Evolutionary conservation across 2,113 vertebrate genomes (phyloP), one percentile per base, ranked within the genome.

Genomic region (Myiozetetes cayanensis): DNA sequence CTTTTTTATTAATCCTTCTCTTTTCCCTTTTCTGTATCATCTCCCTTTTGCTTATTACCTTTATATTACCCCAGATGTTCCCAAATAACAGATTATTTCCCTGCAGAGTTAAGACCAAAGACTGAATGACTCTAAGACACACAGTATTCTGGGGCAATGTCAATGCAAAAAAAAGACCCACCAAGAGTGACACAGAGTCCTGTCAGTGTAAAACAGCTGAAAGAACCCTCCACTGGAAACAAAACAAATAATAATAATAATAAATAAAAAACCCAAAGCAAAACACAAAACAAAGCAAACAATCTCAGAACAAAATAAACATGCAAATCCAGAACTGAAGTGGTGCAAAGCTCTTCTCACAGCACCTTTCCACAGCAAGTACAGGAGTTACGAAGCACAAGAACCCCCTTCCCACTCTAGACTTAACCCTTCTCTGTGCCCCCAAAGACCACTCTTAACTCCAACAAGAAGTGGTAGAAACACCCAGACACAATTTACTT

Each of bases 181-280:
- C 21, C 28, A 85, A 74, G 46, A 83, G 1, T 35, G 27, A 68
- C 14, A 71, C 5, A 28, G 6, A 55, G 16, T 39, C 53, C 24
- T 35, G 23, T 27, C 17, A 49, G 23, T 47, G 21, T 27, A 80
- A 67, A 92, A 85, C 0, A 72, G 9, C 18, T 46, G 39, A 35
- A 67, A 68, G 9, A 93, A 22, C 5, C 23, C 39, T 37, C 16
- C 24, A 12, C 4, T 10, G 16, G 5, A 33, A 7, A 3, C 3
- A 15, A 49, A 63, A 27, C 25, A 43, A 58, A 58, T 12, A 44
- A 43, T 53, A 53, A 53, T 30, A 30, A 53, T 53, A 53, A 35
- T 5, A 8, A 37, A 61, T 4, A 12, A 66, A 25, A 88, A 73
- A 21, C 1, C 0, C 9, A 66, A 0, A 0, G 17, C 39, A 62